phyloP scores from a whole-genome alignment of 2,113 vertebrate genomes.

The Guaruba guarouba region DNA sequence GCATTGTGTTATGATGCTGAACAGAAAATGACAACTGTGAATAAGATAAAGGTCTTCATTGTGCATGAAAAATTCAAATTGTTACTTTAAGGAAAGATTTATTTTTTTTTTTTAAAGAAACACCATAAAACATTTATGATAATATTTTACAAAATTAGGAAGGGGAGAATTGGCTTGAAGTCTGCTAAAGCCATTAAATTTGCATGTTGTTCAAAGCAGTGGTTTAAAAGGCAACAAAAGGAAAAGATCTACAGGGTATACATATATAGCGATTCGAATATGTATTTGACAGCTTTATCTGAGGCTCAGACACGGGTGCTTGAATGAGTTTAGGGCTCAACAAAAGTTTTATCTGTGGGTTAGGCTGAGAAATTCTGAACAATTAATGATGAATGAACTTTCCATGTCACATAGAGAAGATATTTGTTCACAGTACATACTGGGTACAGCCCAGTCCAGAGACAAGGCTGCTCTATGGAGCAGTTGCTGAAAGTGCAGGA shows the following conservation, averaged over 20 bases:
- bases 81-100: conserved; percentile 53
- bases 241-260: conserved; percentile 27
- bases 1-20: conserved; percentile 44
- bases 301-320: neutral
- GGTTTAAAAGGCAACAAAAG: conserved; percentile 25
- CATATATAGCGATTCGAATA: neutral
- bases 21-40: conserved; percentile 51
- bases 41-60: conserved; percentile 62
- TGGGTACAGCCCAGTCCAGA: neutral
- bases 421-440: neutral
- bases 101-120: conserved; percentile 12
- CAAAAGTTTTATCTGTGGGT: neutral
- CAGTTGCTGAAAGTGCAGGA: neutral
- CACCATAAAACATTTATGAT: conserved; percentile 57
- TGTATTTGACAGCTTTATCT: conserved; percentile 6
- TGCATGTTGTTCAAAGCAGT: conserved; percentile 62
- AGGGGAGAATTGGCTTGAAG: conserved; percentile 57
- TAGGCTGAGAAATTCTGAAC: neutral
- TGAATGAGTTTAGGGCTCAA: neutral
- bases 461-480: neutral
- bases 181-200: conserved; percentile 51
- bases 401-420: neutral
- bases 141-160: conserved; percentile 66
- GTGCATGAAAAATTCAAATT: conserved; percentile 65
- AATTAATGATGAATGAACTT: neutral